Evolutionary conservation across 2,888 invertebrate genomes (phyloP), one percentile per base, ranked within the genome.

Genomic region (Parapristionchus giblindavisi): DNA sequence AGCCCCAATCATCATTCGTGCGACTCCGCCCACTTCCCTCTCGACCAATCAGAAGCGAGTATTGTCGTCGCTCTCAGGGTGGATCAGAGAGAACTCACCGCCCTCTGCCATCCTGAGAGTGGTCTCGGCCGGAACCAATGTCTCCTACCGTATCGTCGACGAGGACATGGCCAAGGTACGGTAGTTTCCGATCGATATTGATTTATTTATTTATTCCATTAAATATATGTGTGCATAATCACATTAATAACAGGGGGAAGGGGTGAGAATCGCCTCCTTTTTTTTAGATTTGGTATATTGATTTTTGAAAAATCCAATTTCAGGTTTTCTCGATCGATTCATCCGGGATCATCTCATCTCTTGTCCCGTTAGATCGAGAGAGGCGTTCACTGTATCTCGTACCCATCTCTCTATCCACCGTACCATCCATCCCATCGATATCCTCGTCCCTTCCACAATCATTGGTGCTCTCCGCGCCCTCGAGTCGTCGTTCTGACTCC

Each of bases 1-100:
- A 21, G 32, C 68, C 5, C 11, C 52, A 17, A 51, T 68, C 36
- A 52, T n/a, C 24, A 21, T 68, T 17, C 24, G 24, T 29, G 11
- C 61, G 36, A n/a, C 36, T 38, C 38, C 68, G 43, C 29, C 66
- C 52, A 34, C 68, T 21, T 52, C 68, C 36, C n/a, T n/a, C 36
- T 24, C 34, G 21, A n/a, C 43, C n/a, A 36, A 51, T 52, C 24
- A 32, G 21, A 17, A 8, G 0, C 24, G 36, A 36, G 51, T 52
- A 3, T 8, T 68, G 21, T 51, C 68, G 34, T 36, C 52, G 6
- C 34, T 52, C 34, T n/a, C 29, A 52, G 68, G 52, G 4, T 68
- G 52, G 68, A 68, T 68, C 27, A 36, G 68, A 52, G 68, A 68
- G 68, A 68, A 68, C 14, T 68, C 52, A 1, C 52, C 52, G 24